phyloP scores from a whole-genome alignment of 2,888 invertebrate genomes.

The Aphidoletes aphidimyza region DNA sequence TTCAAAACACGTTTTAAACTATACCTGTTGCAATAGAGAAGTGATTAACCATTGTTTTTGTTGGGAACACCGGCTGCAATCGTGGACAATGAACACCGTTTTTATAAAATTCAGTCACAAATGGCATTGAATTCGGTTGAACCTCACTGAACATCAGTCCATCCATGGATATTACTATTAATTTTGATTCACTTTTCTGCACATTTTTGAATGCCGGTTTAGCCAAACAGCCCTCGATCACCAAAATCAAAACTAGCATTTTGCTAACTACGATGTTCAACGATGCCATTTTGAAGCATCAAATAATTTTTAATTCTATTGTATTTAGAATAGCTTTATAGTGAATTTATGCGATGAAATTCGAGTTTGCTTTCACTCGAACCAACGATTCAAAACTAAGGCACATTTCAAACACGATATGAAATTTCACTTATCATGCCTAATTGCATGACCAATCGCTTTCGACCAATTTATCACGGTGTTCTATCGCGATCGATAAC shows the following conservation, averaged over 20 bases:
- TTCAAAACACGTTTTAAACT: too few relatives aligned
- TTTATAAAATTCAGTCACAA: not conserved
- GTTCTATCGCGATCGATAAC: too few relatives aligned
- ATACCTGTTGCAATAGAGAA: constrained; percentile 40
- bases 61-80: constrained; percentile 17
- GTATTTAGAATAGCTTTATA: too few relatives aligned
- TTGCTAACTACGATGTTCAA: not conserved
- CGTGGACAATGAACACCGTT: not conserved
- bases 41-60: constrained; percentile 28
- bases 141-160: not conserved
- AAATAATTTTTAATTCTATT: too few relatives aligned
- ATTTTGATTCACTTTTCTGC: not conserved
- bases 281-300: not conserved
- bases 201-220: not conserved
- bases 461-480: too few relatives aligned
- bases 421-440: too few relatives aligned
- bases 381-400: too few relatives aligned
- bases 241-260: not conserved
- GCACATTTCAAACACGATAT: too few relatives aligned
- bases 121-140: not conserved
- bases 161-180: constrained; percentile 8
- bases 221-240: not conserved
- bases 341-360: too few relatives aligned
- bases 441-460: too few relatives aligned
- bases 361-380: too few relatives aligned